Base-by-base conservation (phyloP, 2,113 vertebrate species). In the Prinia subflava region DNA sequence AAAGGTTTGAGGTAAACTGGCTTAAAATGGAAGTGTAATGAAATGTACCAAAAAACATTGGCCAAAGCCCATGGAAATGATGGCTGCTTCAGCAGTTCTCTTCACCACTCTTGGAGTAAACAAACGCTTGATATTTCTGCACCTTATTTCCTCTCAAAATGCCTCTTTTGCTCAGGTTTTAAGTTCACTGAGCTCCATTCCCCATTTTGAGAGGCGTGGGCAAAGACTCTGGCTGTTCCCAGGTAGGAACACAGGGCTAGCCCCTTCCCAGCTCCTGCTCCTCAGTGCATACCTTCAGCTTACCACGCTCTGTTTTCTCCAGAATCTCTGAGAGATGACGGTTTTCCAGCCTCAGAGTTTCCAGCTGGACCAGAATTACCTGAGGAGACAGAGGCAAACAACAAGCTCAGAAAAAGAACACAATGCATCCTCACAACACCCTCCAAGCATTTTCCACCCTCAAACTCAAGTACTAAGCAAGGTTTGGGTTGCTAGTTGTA, bases 341-440 rank as follows among this genome's bases (percentile, higher is more conserved):
- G 94, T 99, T 99, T 96, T 99, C 99, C 90, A 97, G 93, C 83
- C 96, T 98, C 57, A 99, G 92, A n/a, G 97, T 97, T 92, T 99
- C 99, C 87, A 99, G 87, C 95, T 99, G 98, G 80, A 97, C 91
- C 92, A 98, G 97, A 94, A 98, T 97, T 50, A 98, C 98, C 99
- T 99, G 89, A 87, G 53, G 50, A 93, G 79, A 94, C 31, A 80
- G 11, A 92, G 17, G 64, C 57, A 87, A 89, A 79, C 50, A 81
- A 64, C 15, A 19, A 85, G 79, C 67, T 80, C 75, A 83, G 49
- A 56, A 74, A 85, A 77, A 83, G 11, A 49, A 44, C 20, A 80
- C 39, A 87, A 63, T 37, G 83, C 52, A 42, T 5, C 4, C 21
- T 31, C 64, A 46, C 15, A 33, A 75, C 53, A 71, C 8, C 60